phyloP scores from a whole-genome alignment of 2,113 vertebrate species.

The Hippocampus mohnikei region DNA sequence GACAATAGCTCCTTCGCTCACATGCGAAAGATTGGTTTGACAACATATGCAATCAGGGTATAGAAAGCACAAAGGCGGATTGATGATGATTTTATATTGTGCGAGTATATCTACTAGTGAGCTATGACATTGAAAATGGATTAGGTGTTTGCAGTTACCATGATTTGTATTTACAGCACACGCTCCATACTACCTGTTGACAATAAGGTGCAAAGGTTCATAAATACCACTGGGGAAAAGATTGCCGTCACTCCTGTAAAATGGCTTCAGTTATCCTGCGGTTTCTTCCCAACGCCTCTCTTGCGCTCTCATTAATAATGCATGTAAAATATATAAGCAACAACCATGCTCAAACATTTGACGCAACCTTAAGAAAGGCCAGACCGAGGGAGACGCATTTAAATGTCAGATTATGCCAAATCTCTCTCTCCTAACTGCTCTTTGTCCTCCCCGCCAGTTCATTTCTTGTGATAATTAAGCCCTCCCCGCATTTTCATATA shows the following conservation, averaged over 20 bases:
- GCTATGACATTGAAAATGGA: no score
- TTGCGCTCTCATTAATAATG: constrained; percentile 20
- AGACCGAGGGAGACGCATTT: constrained; percentile 24
- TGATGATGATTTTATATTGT: no score
- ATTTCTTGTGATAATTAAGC: constrained; percentile 56
- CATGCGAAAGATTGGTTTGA: no score
- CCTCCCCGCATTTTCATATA: constrained; percentile 46
- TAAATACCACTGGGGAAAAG: constrained; percentile 9
- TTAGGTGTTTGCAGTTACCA: not conserved
- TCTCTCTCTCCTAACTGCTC: constrained; percentile 29
- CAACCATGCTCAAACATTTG: constrained; percentile 15
- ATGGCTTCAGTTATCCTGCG: constrained; percentile 6
- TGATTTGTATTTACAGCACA: constrained; percentile 18
- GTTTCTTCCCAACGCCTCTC: constrained; percentile 8
- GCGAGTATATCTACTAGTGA: no score
- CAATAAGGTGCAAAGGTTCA: constrained; percentile 9
- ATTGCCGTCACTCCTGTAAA: constrained; percentile 14
- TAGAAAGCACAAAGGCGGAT: no score
- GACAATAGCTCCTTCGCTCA: no score
- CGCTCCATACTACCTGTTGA: constrained; percentile 13
- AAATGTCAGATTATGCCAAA: constrained; percentile 48
- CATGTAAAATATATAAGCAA: constrained; percentile 26
- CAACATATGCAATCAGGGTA: no score
- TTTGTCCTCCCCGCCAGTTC: constrained; percentile 32
- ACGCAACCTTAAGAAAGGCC: constrained; percentile 20